These are phyloP conservation scores for Labeo rohita DNA, from an alignment of 2,113 vertebrate genomes.

Conservation along the genomic window DNA sequence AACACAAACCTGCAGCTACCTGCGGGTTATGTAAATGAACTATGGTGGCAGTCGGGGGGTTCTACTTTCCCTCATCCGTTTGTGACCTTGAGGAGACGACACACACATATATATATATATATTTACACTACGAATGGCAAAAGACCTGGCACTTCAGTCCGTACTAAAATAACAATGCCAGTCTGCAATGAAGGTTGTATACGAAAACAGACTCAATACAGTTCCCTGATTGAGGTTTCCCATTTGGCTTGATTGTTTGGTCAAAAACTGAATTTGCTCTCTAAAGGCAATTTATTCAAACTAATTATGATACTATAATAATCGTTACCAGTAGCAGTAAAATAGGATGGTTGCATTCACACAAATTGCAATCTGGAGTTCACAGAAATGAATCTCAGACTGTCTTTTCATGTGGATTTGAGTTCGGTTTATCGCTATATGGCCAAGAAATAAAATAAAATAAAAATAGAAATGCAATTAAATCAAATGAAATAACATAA, in stretches of 20 bases:
- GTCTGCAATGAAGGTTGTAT: not conserved
- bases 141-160: not conserved
- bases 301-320: not conserved
- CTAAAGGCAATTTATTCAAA: not conserved
- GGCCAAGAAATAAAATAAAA: no score
- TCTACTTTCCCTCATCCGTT: not conserved
- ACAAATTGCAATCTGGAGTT: not conserved
- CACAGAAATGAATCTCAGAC: not conserved
- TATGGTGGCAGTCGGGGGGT: not conserved
- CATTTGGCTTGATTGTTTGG: not conserved
- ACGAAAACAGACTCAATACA: not conserved
- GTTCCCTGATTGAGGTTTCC: not conserved
- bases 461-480: no score
- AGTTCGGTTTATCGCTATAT: no score
- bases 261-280: not conserved
- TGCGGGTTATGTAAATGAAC: not conserved
- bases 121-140: not conserved
- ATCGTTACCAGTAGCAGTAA: not conserved
- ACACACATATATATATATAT: not conserved
- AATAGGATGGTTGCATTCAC: not conserved
- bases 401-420: no score
- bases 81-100: not conserved
- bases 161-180: not conserved
- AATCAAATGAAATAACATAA: no score
- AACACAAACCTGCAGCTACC: conserved; percentile 13